Evolutionary conservation across 2,888 invertebrate genomes (phyloP).

Genomic region (Mellilla xanthometata): DNA sequence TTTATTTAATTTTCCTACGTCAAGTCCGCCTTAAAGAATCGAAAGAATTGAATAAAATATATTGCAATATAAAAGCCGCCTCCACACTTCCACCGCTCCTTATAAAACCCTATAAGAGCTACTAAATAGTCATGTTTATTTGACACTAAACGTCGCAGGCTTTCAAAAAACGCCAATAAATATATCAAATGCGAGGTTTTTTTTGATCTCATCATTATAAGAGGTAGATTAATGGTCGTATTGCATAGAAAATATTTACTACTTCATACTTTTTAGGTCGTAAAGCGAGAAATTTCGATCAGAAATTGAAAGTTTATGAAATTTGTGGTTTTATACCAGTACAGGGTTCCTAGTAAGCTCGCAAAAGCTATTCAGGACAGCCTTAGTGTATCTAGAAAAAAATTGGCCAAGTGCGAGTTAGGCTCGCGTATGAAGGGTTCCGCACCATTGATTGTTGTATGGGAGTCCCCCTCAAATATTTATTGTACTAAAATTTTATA

Average conservation of each 20-base stretch:
- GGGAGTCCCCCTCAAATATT: too few relatives aligned
- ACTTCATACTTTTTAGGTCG: slow-evolving; percentile 12
- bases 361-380: too few relatives aligned
- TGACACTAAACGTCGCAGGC: slow-evolving; percentile 61
- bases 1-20: background rate
- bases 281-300: slow-evolving; percentile 23
- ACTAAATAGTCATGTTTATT: slow-evolving; percentile 77
- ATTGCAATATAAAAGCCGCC: slow-evolving; percentile 25
- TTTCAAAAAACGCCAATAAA: slow-evolving; percentile 67
- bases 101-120: slow-evolving; percentile 69
- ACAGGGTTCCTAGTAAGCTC: too few relatives aligned
- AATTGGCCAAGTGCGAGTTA: too few relatives aligned
- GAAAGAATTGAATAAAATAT: background rate
- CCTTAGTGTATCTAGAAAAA: too few relatives aligned
- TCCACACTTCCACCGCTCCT: slow-evolving; percentile 43
- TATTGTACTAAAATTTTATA: too few relatives aligned
- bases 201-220: slow-evolving; percentile 33
- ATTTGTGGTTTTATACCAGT: slow-evolving; percentile 6
- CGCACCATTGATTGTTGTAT: too few relatives aligned
- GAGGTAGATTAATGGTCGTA: slow-evolving; percentile 23
- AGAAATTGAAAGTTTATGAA: slow-evolving; percentile 23
- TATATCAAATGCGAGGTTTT: slow-evolving; percentile 55
- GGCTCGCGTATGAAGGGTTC: too few relatives aligned
- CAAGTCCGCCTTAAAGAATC: too few relatives aligned
- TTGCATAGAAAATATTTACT: slow-evolving; percentile 16